These are phyloP conservation scores for Rhabdophis nuchalis DNA, from an alignment of 2,797 vertebrate genomes.

Conservation along the genomic window DNA sequence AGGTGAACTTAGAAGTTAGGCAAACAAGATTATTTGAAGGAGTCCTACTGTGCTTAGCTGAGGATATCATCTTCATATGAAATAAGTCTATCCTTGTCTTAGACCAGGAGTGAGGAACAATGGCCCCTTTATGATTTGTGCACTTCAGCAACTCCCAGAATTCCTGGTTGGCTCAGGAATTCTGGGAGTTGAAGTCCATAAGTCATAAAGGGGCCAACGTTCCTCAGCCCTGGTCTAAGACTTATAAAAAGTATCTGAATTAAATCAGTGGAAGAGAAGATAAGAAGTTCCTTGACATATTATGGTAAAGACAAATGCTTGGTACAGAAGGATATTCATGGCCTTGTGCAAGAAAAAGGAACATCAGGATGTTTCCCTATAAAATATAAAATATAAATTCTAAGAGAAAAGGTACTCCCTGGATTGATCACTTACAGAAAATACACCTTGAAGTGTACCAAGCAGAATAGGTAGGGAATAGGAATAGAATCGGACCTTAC, in stretches of 20 bases:
- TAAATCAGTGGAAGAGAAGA: not conserved
- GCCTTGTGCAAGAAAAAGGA: not conserved
- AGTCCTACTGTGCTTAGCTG: not conserved
- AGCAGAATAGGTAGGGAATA: not conserved
- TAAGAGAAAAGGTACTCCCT: not conserved
- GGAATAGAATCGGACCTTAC: not conserved
- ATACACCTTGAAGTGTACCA: not conserved
- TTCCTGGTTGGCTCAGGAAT: too few species aligned
- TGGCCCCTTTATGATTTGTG: too few species aligned
- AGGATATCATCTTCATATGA: not conserved
- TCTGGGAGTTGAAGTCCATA: too few species aligned
- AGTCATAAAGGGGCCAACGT: too few species aligned
- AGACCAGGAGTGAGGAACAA: not conserved
- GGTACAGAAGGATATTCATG: not conserved
- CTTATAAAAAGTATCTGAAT: not conserved
- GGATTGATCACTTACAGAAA: not conserved
- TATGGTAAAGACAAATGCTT: not conserved
- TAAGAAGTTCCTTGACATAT: not conserved
- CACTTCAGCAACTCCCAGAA: too few species aligned
- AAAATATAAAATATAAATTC: not conserved
- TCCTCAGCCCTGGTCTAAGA: not conserved
- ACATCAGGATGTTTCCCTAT: not conserved
- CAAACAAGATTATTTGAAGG: not conserved
- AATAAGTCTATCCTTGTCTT: not conserved
- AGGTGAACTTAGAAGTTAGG: not conserved